Percentiles rank a stretch among this genome's conserved stretches.
Evolutionary conservation across 2,113 vertebrate species (phyloP).

Genomic region (Cephalophus harveyi): DNA sequence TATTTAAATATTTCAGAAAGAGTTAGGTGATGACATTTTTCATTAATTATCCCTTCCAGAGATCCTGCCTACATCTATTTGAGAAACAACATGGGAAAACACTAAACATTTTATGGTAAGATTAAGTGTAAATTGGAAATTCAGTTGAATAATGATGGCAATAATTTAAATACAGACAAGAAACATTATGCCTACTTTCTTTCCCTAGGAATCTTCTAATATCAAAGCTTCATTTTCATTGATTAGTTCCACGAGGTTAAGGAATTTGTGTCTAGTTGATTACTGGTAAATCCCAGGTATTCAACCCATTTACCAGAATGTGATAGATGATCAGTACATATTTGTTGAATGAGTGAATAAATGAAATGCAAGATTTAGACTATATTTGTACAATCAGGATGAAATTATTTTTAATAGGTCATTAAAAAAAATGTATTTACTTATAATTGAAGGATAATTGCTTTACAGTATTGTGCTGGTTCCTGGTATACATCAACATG

Average conservation of each 20-base stretch:
- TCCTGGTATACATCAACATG: neutral
- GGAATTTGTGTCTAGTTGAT: neutral
- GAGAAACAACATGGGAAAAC: conserved; percentile 12
- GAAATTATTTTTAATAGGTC: neutral
- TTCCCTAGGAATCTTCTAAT: neutral
- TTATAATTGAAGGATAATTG: neutral
- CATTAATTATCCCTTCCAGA: conserved; percentile 1
- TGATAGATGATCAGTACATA: neutral
- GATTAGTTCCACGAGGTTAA: neutral
- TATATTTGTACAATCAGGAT: neutral
- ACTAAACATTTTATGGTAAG: neutral
- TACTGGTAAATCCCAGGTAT: neutral
- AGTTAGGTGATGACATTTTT: neutral
- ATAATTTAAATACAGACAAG: conserved; percentile 14
- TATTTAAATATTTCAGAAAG: conserved; percentile 22
- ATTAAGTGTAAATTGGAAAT: conserved; percentile 35
- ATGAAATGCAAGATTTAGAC: neutral
- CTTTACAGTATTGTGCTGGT: neutral
- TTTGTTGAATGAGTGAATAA: conserved; percentile 27
- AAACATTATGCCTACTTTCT: neutral
- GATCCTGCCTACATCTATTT: neutral
- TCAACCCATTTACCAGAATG: neutral
- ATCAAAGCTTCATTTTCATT: neutral
- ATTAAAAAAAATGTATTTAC: neutral
- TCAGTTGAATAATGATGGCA: neutral